A percentile compares a stretch with the other conserved stretches of the same genome.
Evolutionary conservation across 2,113 vertebrate genomes (phyloP).

Genomic region (Argyrosomus japonicus): DNA sequence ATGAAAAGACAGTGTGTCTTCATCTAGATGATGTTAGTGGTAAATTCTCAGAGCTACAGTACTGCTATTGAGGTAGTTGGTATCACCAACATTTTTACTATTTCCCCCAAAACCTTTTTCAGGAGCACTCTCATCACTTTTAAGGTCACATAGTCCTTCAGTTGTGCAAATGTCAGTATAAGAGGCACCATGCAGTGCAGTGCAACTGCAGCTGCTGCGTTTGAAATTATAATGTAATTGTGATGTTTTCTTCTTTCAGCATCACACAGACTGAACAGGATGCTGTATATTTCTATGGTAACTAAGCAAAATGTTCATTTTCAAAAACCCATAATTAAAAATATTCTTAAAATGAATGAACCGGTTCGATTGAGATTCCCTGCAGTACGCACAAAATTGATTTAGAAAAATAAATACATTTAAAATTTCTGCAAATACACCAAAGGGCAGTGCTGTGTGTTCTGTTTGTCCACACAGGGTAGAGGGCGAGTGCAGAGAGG

Average conservation of each 20-base stretch:
- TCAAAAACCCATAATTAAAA: neutral
- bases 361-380: neutral
- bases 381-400: neutral
- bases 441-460: neutral
- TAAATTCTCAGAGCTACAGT: neutral
- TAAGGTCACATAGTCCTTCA: neutral
- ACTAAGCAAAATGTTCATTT: neutral
- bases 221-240: neutral
- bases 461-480: slow-evolving; percentile 1
- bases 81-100: neutral
- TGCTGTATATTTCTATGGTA: neutral
- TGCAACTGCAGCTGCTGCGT: neutral
- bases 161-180: neutral
- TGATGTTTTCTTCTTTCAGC: neutral
- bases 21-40: neutral
- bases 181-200: neutral
- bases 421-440: neutral
- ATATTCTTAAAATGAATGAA: neutral
- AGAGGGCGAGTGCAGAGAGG: neutral
- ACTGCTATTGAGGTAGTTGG: neutral
- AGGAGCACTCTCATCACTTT: neutral
- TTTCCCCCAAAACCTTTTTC: neutral
- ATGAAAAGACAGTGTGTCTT: neutral
- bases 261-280: neutral
- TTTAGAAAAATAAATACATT: neutral